Percentiles rank a stretch among this genome's conserved stretches.
Evolutionary conservation across 2,113 vertebrate species (phyloP).

Genomic region (Ceyx cyanopectus): DNA sequence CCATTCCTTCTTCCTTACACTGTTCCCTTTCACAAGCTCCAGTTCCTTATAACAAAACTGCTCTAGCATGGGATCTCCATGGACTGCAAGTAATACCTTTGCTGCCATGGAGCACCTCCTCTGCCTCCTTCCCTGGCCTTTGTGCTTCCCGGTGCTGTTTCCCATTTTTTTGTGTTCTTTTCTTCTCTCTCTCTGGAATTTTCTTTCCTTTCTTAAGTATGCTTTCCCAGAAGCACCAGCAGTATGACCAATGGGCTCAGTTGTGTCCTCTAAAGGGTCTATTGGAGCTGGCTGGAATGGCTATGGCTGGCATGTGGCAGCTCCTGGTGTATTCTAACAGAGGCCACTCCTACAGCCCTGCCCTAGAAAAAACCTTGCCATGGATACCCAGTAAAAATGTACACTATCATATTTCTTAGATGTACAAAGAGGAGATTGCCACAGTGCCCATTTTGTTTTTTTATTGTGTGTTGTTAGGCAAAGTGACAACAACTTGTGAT

Average conservation of each 20-base stretch:
- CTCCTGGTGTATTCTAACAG: neutral
- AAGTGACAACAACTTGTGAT: neutral
- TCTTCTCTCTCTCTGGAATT: neutral
- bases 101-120: neutral
- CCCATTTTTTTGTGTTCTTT: neutral
- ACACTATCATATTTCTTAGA: neutral
- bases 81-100: neutral
- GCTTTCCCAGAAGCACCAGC: neutral
- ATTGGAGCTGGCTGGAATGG: rapidly evolving
- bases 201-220: neutral
- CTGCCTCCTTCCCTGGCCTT: neutral
- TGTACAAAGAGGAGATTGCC: neutral
- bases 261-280: neutral
- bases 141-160: neutral
- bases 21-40: neutral
- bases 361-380: neutral
- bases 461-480: neutral
- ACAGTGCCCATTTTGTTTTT: neutral
- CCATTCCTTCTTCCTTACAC: neutral
- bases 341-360: neutral
- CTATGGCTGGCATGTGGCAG: neutral
- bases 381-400: neutral
- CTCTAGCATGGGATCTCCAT: neutral
- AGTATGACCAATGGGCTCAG: neutral
- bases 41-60: neutral